phyloP scores from a whole-genome alignment of 2,888 invertebrate genomes.

The Tortricodes alternella region DNA sequence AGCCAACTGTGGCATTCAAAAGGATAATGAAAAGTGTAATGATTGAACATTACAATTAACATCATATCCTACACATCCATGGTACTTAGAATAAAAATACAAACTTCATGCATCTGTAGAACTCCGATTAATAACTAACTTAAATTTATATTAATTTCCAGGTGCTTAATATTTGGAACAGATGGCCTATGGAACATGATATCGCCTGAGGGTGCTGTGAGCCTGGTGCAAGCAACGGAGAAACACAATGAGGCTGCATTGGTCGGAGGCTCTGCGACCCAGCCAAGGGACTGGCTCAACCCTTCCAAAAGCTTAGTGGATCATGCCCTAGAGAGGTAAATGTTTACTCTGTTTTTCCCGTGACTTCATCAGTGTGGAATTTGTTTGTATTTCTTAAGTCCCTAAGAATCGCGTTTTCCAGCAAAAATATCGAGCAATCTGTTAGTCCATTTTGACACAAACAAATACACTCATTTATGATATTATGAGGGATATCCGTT shows the following conservation, averaged over 20 bases:
- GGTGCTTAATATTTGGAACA: constrained; percentile 97
- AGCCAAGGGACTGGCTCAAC: constrained; percentile 88
- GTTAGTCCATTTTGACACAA: too few relatives aligned
- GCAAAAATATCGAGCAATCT: too few relatives aligned
- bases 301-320: constrained; percentile 95
- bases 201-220: constrained; percentile 91
- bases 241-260: constrained; percentile 88
- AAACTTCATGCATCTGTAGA: too few relatives aligned
- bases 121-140: too few relatives aligned
- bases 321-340: constrained; percentile 86
- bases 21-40: too few relatives aligned
- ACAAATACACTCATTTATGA: too few relatives aligned
- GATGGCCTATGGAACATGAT: constrained; percentile 99
- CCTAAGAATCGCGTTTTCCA: too few relatives aligned
- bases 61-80: too few relatives aligned
- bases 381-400: too few relatives aligned
- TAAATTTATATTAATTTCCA: constrained; percentile 44
- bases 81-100: not conserved
- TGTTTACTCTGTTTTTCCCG: not conserved
- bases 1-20: too few relatives aligned
- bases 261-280: constrained; percentile 67
- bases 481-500: too few relatives aligned
- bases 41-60: too few relatives aligned
- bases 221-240: constrained; percentile 92
- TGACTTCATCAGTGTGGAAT: not conserved